Evolutionary conservation across 2,888 invertebrate species (phyloP).

Genomic region (Slavum lentiscoides): DNA sequence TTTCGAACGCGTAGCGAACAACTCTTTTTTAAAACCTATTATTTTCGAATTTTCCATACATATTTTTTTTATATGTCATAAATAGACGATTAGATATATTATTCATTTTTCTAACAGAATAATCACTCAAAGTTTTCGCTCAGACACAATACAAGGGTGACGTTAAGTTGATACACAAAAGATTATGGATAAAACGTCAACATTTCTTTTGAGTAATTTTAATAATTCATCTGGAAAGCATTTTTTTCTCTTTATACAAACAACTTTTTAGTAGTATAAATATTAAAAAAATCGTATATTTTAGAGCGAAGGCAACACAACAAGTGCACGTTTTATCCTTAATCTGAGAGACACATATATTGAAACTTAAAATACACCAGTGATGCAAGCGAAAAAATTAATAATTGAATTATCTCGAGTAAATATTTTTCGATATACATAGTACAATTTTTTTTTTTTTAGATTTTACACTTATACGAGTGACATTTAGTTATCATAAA

Average conservation of each 20-base stretch:
- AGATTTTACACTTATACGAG: neutral
- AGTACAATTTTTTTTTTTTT: neutral
- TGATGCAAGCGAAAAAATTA: neutral
- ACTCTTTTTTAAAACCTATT: neutral
- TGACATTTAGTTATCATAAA: no score
- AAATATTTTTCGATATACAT: neutral
- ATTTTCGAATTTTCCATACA: neutral
- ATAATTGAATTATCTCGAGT: neutral
- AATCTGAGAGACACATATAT: slow-evolving; percentile 5
- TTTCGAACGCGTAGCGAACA: neutral
- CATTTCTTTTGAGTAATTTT: slow-evolving; percentile 9
- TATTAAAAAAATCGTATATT: neutral
- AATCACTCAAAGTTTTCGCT: slow-evolving; percentile 4
- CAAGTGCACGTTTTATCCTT: neutral
- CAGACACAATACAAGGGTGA: neutral
- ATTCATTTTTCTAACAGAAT: neutral
- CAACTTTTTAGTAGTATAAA: neutral
- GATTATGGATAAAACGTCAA: slow-evolving; percentile 30
- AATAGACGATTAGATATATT: neutral
- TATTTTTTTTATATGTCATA: neutral
- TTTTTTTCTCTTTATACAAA: slow-evolving; percentile 1
- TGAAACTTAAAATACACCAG: slow-evolving; percentile 1
- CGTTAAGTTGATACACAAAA: slow-evolving; percentile 17
- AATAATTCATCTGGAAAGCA: slow-evolving; percentile 28
- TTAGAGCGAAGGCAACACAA: slow-evolving; percentile 13